Base-by-base conservation (phyloP, 1,140 invertebrate genomes). In the Drosophila bipectinata region DNA sequence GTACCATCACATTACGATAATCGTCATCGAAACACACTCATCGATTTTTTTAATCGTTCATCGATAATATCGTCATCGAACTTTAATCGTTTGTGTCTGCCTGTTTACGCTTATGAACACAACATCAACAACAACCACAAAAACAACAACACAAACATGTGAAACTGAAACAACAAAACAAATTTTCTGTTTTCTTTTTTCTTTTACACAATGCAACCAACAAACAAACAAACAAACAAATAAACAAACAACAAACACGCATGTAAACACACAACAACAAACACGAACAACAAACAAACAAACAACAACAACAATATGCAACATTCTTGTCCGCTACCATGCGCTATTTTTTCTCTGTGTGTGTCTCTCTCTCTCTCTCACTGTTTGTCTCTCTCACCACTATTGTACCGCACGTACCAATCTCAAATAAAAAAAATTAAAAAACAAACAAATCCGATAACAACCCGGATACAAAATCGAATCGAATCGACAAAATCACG, bases 391-490 rank as follows among this genome's bases (percentile, higher is more conserved):
- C 81, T 84, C 83, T 87, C 69, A 87, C 82, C 63, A 64, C 63
- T 62, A 34, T 68, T 85, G 82, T 85, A 77, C 78, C 78, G 76
- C 78, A 88, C 83, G 83, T 85, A 83, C 79, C 79, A 68, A 56
- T 21, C 15, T 47, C 44, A 61, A 64, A 61, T 15, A 51, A 14
- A 21, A 44, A 61, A 48, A 61, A 41, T 41, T 4, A 14, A 5
- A 47, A 47, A 21, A 9, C 2, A n/a, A 9, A 52, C 41, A 52
- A 57, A 41, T 28, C 41, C 49, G 48, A 51, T 44, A 44, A 44
- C n/a, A 44, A 44, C 15, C 15, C 41, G 15, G n/a, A 14, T 44
- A 44, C 6, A 44, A 44, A 44, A 37, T 37, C 41, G n/a, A 57
- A 67, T 32, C 57, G 53, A 79, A 28, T 28, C 26, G 26, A 28